These are phyloP conservation scores for Diploscapter pachys DNA, from an alignment of 1,140 invertebrate genomes.

Conservation along the genomic window DNA sequence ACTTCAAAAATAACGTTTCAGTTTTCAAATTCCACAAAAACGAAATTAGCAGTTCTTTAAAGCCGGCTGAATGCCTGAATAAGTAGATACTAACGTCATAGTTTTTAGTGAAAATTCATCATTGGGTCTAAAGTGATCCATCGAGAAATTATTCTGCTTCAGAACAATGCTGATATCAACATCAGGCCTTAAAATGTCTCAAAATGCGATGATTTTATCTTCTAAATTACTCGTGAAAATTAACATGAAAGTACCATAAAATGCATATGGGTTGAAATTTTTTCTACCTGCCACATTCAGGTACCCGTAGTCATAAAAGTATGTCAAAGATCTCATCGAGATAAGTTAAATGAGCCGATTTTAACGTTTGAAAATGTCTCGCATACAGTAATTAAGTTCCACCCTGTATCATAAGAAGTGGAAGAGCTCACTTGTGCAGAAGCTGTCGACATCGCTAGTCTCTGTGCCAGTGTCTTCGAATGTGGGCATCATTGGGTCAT, in stretches of 20 bases:
- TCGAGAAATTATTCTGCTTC: no score
- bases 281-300: background rate
- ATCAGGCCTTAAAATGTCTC: no score
- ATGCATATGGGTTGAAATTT: slow-evolving; percentile 5
- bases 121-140: no score
- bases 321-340: slow-evolving; percentile 4
- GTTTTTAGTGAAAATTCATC: no score
- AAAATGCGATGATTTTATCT: no score
- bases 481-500: slow-evolving; percentile 15
- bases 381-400: background rate
- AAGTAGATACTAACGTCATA: no score
- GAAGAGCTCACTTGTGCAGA: background rate
- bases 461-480: slow-evolving; percentile 27
- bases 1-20: no score
- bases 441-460: slow-evolving; percentile 30
- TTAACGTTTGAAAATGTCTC: slow-evolving; percentile 2
- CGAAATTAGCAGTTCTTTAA: no score
- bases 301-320: background rate
- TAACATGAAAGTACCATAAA: background rate
- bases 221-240: no score
- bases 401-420: background rate
- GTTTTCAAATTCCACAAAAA: no score
- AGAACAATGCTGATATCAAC: no score
- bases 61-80: no score
- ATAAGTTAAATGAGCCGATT: background rate